Percentiles rank a stretch among this genome's conserved stretches.
phyloP scores from a whole-genome alignment of 2,888 invertebrate species.

The Cecidostiba fungosa region DNA sequence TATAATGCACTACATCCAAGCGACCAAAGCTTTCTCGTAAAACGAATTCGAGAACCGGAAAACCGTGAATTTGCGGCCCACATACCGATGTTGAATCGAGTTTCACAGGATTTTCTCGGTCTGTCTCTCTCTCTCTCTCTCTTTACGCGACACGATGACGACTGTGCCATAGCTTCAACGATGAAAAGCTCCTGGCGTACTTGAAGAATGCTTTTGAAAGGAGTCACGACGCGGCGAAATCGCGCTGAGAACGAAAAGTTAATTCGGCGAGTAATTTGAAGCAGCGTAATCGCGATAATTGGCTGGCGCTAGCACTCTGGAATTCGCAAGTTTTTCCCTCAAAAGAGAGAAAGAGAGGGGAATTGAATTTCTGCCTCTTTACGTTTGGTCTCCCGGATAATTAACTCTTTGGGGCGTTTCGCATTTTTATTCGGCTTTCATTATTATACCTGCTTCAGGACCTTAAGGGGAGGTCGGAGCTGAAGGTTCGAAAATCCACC shows the following conservation, averaged over 20 bases:
- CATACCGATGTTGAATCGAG: neutral
- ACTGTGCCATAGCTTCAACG: neutral
- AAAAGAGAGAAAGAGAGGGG: neutral
- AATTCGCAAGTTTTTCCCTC: constrained; percentile 29
- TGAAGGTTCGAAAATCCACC: neutral
- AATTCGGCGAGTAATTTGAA: constrained; percentile 24
- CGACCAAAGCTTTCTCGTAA: neutral
- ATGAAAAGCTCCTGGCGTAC: neutral
- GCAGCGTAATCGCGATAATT: constrained; percentile 27
- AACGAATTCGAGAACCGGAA: neutral
- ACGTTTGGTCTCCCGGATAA: constrained; percentile 12
- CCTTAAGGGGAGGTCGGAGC: neutral
- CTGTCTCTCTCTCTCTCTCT: too few relatives aligned
- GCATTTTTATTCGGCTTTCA: neutral
- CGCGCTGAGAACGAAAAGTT: neutral
- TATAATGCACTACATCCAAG: neutral
- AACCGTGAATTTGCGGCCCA: neutral
- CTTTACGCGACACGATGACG: neutral
- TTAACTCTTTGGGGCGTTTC: constrained; percentile 20
- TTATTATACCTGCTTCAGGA: neutral
- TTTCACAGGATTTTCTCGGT: neutral
- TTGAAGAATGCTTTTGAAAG: neutral
- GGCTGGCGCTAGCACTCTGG: neutral
- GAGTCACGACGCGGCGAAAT: neutral
- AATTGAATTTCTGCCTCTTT: constrained; percentile 16